Evolutionary conservation across 1,140 invertebrate species (phyloP), one percentile per base, ranked within the genome.

Genomic region (Yoshiicerus persimilis): DNA sequence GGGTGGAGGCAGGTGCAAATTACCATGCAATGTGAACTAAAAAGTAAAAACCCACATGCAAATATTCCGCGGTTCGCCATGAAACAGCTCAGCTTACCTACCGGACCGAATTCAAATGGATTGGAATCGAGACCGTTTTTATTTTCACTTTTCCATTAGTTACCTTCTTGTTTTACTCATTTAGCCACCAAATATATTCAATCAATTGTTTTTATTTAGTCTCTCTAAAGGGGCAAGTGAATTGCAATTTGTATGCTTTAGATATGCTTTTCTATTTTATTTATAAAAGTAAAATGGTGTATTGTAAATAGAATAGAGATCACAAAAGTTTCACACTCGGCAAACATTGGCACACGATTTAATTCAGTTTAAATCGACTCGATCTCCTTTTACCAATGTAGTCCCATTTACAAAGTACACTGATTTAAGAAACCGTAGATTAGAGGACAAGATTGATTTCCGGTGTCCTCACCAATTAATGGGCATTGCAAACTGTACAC

Each of bases 21-120:
- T 80, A 80, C 75, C 75, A 80, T 80, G 75, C 75, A 80, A 80
- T 38, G 30, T 32, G 30, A 80, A 80, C 75, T 80, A 80, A 80
- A 80, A 80, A 30, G 75, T 80, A 80, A 80, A 80, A 80, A 80
- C 75, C 30, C 75, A 80, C 75, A 80, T 80, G 75, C 75, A 80
- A 80, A 80, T 80, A 80, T 80, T 80, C 75, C 16, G 30, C 66
- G 66, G 66, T 70, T 70, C 25, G 30, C 30, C 25, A 30, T 70
- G 66, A 70, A 30, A 70, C 25, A 70, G 25, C 9, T 30, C 25
- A 30, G 64, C 30, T 70, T 70, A 30, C 8, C 8, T 70, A 27
- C 9, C 23, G 23, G 66, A 30, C 66, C 66, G 66, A 27, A 30
- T 70, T 70, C 25, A 70, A 70, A 30, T 70, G 66, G 25, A 30